Conservation (phyloP, 2,888 invertebrate species). For the Mythimna pallens region DNA sequence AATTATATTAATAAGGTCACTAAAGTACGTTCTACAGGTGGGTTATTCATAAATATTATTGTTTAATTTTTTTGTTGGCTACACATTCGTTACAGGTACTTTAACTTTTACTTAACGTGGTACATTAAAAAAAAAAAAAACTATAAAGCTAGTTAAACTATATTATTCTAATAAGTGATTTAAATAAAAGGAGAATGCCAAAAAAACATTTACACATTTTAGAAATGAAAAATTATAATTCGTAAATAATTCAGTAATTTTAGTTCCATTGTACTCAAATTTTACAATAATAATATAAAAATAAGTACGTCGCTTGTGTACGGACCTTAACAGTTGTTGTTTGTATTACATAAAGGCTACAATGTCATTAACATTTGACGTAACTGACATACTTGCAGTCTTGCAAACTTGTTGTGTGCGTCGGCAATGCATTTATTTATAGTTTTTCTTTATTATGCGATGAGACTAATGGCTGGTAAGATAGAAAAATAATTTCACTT, state of each 20-base stretch:
- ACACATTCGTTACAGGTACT: too few species aligned
- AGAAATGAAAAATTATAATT: too few species aligned
- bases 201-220: too few species aligned
- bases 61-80: too few species aligned
- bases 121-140: too few species aligned
- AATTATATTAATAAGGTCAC: not conserved
- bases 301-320: not conserved
- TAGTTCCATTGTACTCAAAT: not conserved
- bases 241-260: too few species aligned
- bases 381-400: slow-evolving; percentile 19
- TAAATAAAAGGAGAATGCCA: too few species aligned
- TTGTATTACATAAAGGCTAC: slow-evolving; percentile 19
- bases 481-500: not conserved
- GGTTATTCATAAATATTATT: too few species aligned
- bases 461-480: not conserved
- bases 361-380: slow-evolving; percentile 58
- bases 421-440: slow-evolving; percentile 13
- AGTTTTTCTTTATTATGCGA: not conserved
- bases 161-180: too few species aligned
- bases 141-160: too few species aligned
- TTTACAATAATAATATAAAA: not conserved
- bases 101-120: too few species aligned
- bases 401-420: slow-evolving; percentile 14
- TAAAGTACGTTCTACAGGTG: not conserved
- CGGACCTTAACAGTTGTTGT: slow-evolving; percentile 9